Evolutionary conservation across 1,140 invertebrate species (phyloP), one percentile per base, ranked within the genome.

Genomic region (Patella vulgata): DNA sequence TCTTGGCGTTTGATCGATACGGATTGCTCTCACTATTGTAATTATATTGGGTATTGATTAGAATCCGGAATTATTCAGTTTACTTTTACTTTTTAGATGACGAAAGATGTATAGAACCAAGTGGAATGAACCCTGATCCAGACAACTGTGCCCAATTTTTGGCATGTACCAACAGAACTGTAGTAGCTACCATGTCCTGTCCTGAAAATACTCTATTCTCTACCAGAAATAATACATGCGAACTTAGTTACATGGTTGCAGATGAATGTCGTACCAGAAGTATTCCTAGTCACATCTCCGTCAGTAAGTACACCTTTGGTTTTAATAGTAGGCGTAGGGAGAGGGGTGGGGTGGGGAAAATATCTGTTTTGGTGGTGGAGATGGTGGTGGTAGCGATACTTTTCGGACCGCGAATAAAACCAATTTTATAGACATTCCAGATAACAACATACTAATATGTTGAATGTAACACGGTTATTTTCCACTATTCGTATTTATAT

Each of bases 121-220:
- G 30, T 48, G 71, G 71, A n/a, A 70, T 65, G 48, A 73, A 73
- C 62, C 68, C 71, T 0, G 71, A 73, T 50, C 71, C 71, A 6
- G 59, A 66, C 39, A 73, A 73, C 59, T 73, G 71, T 40, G 71
- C 71, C 33, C 68, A 70, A 59, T 73, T 73, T 54, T 56, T 73
- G 23, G 71, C 71, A 28, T 73, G 71, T 33, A 63, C 40, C 44
- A 70, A 73, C 68, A 59, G 65, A 46, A 65, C 71, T 30, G 71
- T 73, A 48, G 65, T 73, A 39, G 71, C 71, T 51, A 70, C 68
- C 9, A 73, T 73, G 71, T 54, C 65, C 31, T 73, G 71, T 50
- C 71, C 71, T 12, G 61, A 70, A 40, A 73, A 68, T 61, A 73
- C 71, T 11, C 60, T 73, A 48, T 73, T 73, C 63, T 65, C 61